Evolutionary conservation across 2,888 invertebrate species (phyloP), one percentile per base, ranked within the genome.

Genomic region (Rotaria socialis): DNA sequence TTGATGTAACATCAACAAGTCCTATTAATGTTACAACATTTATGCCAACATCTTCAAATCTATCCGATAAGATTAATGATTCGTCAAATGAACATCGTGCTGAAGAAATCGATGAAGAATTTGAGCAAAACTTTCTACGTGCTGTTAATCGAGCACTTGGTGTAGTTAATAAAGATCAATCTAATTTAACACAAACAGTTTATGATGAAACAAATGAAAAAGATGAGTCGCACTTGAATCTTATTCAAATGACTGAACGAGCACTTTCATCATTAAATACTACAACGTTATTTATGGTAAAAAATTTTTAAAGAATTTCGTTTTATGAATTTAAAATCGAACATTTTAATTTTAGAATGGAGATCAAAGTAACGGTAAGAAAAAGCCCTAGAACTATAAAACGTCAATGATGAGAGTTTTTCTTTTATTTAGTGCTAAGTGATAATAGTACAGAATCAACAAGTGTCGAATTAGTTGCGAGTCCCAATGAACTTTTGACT

Each of bases 121-220:
- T 67, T 35, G 67, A 67, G 35, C 35, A 14, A 35, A 67, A 67
- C 35, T 67, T 67, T 67, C 19, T 67, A 35, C 67, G 67, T 35
- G 67, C 67, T 19, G 67, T 67, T 67, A 35, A 67, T 67, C 67
- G 67, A 35, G 67, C 67, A 67, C 35, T 67, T 5, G 67, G 67
- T 27, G 67, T 67, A 5, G 35, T 67, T 19, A 67, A 41, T 41
- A 35, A 67, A 67, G 67, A 67, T 27, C 3, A 67, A 19, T 35
- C 16, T 35, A 0, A 35, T 16, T 35, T 67, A 16, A 7, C 7
- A 35, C 16, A 67, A 35, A 4, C 67, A 16, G 14, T 67, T 7
- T 0, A 1, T 67, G 67, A 67, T 27, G 6, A 6, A 67, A 6
- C 67, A 0, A 67, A 16, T 19, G 67, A 67, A 67, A 35, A 11